Conservation (phyloP, 2,797 vertebrate species). For the Semotilus atromaculatus region DNA sequence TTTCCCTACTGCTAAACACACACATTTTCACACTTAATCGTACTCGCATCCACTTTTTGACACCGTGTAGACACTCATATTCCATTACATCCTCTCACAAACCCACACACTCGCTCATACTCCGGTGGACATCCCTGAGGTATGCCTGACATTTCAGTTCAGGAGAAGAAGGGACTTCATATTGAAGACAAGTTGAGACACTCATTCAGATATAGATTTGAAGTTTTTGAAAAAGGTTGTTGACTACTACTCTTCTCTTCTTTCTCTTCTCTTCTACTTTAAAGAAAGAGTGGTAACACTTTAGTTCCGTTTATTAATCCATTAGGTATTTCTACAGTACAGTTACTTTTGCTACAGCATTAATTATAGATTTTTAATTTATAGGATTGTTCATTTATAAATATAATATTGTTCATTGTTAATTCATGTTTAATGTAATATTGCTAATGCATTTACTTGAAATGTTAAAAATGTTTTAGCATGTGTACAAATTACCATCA, state of each 20-base stretch:
- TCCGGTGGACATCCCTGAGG: conserved; percentile 35
- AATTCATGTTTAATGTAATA: not conserved
- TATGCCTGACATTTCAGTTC: conserved; percentile 32
- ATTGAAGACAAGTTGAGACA: not conserved
- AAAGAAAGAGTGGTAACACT: not conserved
- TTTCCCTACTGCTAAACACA: conserved; percentile 14
- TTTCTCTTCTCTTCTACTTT: not conserved
- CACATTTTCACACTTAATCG: conserved; percentile 12
- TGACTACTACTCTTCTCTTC: not conserved
- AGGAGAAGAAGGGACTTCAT: conserved; percentile 14
- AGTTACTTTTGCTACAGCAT: too few relatives aligned
- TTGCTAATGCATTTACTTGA: not conserved
- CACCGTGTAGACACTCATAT: conserved; percentile 32
- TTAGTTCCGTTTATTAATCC: not conserved
- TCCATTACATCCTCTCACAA: conserved; percentile 31
- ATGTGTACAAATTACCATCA: not conserved
- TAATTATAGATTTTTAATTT: not conserved
- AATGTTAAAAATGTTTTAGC: too few relatives aligned
- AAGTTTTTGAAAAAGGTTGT: conserved; percentile 17
- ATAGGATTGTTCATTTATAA: not conserved
- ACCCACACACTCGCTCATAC: conserved; percentile 31
- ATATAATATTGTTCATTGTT: not conserved
- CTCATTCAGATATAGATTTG: conserved; percentile 50
- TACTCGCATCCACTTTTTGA: conserved; percentile 33
- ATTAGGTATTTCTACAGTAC: not conserved